phyloP scores from a whole-genome alignment of 2,113 vertebrate genomes.

The Rhinoderma darwinii region DNA sequence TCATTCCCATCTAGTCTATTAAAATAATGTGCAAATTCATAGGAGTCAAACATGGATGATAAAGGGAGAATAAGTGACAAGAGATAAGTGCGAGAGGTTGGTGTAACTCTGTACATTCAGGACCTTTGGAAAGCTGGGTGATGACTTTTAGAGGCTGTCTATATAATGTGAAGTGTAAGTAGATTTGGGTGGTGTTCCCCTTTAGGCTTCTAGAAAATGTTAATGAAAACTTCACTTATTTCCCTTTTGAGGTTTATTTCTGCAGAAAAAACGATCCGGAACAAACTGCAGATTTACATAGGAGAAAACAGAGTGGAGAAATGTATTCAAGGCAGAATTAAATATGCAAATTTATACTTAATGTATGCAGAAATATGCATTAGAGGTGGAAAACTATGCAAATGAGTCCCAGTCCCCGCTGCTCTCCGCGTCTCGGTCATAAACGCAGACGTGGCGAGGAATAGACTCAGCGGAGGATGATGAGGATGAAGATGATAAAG shows the following conservation, averaged over 20 bases:
- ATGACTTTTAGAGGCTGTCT: background rate
- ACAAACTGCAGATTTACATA: background rate
- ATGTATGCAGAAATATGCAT: conserved; percentile 42
- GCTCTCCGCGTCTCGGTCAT: background rate
- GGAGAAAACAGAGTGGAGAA: conserved; percentile 4
- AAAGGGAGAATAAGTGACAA: too few relatives aligned
- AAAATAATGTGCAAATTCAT: too few relatives aligned
- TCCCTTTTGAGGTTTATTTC: background rate
- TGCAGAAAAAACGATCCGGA: background rate
- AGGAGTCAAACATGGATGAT: too few relatives aligned
- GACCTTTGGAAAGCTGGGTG: too few relatives aligned
- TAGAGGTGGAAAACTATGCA: background rate
- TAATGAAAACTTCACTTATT: background rate
- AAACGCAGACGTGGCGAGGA: background rate
- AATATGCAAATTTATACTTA: conserved; percentile 8
- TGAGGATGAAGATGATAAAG: background rate
- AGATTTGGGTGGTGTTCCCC: background rate
- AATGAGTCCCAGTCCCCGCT: background rate
- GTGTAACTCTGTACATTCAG: too few relatives aligned
- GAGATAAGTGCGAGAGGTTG: too few relatives aligned
- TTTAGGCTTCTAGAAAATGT: background rate
- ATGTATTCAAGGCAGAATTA: conserved; percentile 24
- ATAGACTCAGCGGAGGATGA: background rate
- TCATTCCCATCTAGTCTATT: too few relatives aligned
- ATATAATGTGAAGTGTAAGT: background rate